Base-by-base conservation (phyloP, 1,140 invertebrate genomes). In the Drosophila pallidifrons region DNA sequence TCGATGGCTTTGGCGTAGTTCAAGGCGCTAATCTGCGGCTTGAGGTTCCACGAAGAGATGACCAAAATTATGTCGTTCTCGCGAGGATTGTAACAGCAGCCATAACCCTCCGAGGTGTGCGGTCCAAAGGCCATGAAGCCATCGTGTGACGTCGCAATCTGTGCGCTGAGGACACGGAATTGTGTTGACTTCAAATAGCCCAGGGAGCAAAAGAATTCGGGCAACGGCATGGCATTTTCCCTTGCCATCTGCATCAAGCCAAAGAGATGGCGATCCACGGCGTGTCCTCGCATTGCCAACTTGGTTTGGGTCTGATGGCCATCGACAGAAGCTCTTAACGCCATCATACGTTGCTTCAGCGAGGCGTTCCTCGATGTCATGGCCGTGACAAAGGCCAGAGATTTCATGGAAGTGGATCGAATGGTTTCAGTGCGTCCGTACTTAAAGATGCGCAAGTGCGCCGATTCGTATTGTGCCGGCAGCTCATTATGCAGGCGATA, bases 341-440 rank as follows among this genome's bases (percentile, higher is more conserved):
- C 93, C 8, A 82, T 76, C 3, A 81, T 0, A 1, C 72, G 54
- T 0, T 52, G 6, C 0, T 1, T 1, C 0, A 0, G 25, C 79
- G 95, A 92, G 1, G 94, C 75, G 5, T 81, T 79, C 1, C 66
- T 13, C 80, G 95, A 93, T 0, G 94, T 75, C 95, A 98, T 95
- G 1, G 94, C 92, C 88, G 95, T 92, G 3, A 96, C 95, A 93
- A 98, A 98, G 11, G 94, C 93, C 0, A 96, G 82, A 0, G 96
- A 96, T 91, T 97, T 96, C 0, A 93, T 91, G 1, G 96, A 97
- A 74, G 97, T 97, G 0, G 97, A 97, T 35, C 98, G 94, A 73
- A 99, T 98, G 1, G 96, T 97, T 92, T 99, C 98, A 1, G 97
- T 99, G 64, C 98, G 94, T 3, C 97, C 97, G 65, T 95, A 94